A percentile compares a stretch with the other conserved stretches of the same genome.
Conservation (phyloP, 2,888 invertebrate genomes). For the Cephus nigrinus region DNA sequence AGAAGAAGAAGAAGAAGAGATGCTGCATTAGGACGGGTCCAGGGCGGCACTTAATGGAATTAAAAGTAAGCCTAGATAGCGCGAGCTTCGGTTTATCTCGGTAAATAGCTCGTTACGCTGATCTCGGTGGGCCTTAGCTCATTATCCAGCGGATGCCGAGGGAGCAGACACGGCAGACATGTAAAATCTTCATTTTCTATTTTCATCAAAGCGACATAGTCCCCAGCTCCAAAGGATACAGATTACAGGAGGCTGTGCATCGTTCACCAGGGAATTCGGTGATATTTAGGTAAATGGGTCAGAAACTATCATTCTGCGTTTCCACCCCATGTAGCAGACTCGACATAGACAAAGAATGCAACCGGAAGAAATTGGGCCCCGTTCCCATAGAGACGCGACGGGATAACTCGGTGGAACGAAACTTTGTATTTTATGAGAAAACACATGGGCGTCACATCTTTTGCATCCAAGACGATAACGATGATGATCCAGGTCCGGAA, state of each 20-base stretch:
- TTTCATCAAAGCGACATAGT: too few species aligned
- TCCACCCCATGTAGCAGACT: constrained; percentile 56
- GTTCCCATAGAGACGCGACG: constrained; percentile 24
- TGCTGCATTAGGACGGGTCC: constrained; percentile 25
- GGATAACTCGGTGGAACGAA: constrained; percentile 15
- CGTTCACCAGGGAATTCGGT: constrained; percentile 18
- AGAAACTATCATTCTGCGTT: constrained; percentile 55
- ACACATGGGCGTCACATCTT: too few species aligned
- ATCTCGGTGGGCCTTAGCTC: background rate
- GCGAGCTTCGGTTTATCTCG: constrained; percentile 52
- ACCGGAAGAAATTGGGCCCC: constrained; percentile 46
- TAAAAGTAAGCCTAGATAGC: constrained; percentile 59
- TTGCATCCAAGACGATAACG: too few species aligned
- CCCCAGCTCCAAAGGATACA: too few species aligned
- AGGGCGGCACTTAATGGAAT: constrained; percentile 54
- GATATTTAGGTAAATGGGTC: constrained; percentile 60
- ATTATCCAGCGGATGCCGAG: too few species aligned
- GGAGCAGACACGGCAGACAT: too few species aligned
- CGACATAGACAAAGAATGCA: constrained; percentile 12
- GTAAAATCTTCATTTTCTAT: too few species aligned
- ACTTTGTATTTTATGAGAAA: constrained; percentile 8
- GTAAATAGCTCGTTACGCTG: constrained; percentile 49
- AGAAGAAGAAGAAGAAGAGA: constrained; percentile 22
- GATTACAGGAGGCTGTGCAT: too few species aligned
- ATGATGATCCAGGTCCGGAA: too few species aligned